phyloP scores from a whole-genome alignment of 2,888 invertebrate genomes.

The Drosophila mercatorum region DNA sequence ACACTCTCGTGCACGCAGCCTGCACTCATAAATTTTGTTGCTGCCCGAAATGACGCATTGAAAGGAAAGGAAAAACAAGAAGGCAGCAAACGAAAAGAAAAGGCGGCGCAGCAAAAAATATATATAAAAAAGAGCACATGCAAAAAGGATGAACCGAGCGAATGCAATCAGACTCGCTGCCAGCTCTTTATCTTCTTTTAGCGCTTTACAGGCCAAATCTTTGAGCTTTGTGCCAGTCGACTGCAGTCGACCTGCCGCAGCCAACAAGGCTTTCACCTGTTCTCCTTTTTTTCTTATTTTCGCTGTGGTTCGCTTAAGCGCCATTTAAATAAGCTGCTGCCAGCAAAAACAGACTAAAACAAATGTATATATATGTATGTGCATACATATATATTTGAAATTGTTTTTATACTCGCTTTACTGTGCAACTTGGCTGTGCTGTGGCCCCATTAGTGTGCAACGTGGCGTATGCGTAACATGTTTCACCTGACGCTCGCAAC shows the following conservation, averaged over 20 bases:
- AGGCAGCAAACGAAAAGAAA: conserved; percentile 31
- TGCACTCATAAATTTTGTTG: conserved; percentile 60
- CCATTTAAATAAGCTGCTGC: conserved; percentile 62
- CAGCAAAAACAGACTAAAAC: conserved; percentile 30
- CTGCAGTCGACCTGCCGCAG: conserved; percentile 20
- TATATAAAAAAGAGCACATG: too few relatives aligned
- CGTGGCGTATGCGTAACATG: conserved; percentile 75
- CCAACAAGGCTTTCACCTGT: conserved; percentile 17
- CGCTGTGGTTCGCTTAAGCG: conserved; percentile 43
- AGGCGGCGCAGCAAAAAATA: neutral
- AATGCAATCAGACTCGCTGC: conserved; percentile 11
- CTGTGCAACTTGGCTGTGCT: conserved; percentile 30
- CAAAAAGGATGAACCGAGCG: conserved; percentile 15
- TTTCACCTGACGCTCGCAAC: conserved; percentile 64
- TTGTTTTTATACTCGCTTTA: neutral
- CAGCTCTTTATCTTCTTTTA: neutral
- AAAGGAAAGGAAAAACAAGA: conserved; percentile 27
- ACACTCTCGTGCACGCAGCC: conserved; percentile 6
- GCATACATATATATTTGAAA: conserved; percentile 15
- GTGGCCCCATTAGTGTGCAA: conserved; percentile 72
- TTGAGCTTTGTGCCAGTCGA: conserved; percentile 39
- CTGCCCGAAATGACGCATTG: conserved; percentile 59
- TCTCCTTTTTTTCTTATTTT: conserved; percentile 15
- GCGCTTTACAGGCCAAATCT: conserved; percentile 20
- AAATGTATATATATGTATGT: neutral